These are phyloP conservation scores for Meandrina meandrites DNA, from an alignment of 92 coral and sea anemone genomes.

Conservation along the genomic window DNA sequence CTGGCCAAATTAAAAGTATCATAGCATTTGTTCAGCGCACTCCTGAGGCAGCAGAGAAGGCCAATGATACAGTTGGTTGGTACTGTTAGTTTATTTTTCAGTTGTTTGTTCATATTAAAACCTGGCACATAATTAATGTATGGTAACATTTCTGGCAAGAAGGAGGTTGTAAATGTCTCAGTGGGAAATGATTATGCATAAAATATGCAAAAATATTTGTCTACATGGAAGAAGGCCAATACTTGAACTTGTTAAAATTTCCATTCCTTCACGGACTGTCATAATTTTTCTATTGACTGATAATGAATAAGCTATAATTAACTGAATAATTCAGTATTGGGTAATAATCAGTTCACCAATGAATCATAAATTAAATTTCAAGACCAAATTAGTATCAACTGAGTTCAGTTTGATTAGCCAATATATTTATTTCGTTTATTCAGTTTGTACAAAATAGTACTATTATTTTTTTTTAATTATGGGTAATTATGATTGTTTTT, in stretches of 20 bases:
- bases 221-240: not conserved
- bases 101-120: not conserved
- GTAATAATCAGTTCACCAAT: not conserved
- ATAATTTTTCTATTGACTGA: no score
- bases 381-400: no score
- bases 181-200: not conserved
- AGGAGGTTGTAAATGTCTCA: not conserved
- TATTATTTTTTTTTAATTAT: no score
- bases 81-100: not conserved
- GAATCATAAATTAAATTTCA: not conserved
- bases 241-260: not conserved
- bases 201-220: not conserved
- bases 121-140: not conserved
- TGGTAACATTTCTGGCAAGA: not conserved
- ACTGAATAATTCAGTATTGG: not conserved
- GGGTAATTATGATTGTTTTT: no score
- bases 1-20: slow-evolving; percentile 59
- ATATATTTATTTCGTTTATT: no score
- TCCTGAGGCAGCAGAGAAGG: slow-evolving; percentile 75
- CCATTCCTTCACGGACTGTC: no score
- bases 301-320: no score
- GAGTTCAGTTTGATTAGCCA: no score
- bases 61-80: slow-evolving; percentile 62
- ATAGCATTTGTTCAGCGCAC: slow-evolving; percentile 81
- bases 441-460: no score